Percentiles rank a stretch among this genome's conserved stretches.
These are phyloP conservation scores for Chorisops tibialis DNA, from an alignment of 2,888 invertebrate genomes.

Conservation along the genomic window DNA sequence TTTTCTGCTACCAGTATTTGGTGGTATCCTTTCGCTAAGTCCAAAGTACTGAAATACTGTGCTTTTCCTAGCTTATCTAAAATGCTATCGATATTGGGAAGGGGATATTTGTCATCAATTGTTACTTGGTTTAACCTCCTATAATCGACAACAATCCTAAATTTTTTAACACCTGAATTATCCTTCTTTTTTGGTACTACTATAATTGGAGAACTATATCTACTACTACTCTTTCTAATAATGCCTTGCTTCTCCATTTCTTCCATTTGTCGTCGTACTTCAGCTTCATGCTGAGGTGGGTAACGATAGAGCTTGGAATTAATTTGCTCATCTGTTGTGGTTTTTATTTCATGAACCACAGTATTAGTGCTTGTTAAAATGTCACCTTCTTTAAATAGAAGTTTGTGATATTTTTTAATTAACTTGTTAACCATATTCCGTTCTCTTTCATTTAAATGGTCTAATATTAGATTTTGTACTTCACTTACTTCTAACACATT, in stretches of 20 bases:
- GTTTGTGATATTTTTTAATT: constrained; percentile 28
- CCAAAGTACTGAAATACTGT: constrained; percentile 29
- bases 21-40: constrained; percentile 30
- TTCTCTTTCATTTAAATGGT: constrained; percentile 30
- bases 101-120: no score
- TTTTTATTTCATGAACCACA: constrained; percentile 27
- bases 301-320: constrained; percentile 28
- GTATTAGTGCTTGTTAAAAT: constrained; percentile 10
- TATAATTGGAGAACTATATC: constrained; percentile 25
- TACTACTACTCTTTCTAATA: no score
- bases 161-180: constrained; percentile 30
- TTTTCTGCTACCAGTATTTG: constrained; percentile 26
- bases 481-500: constrained; percentile 27
- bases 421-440: constrained; percentile 14
- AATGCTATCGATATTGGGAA: no score
- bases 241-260: constrained; percentile 31
- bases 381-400: constrained; percentile 32
- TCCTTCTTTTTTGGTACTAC: constrained; percentile 32
- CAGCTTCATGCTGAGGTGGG: constrained; percentile 27
- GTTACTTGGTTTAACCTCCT: constrained; percentile 31
- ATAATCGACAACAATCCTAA: constrained; percentile 31
- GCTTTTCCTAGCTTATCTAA: no score
- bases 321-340: constrained; percentile 28
- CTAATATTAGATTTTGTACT: constrained; percentile 16
- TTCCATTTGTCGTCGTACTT: constrained; percentile 16